Conservation (phyloP, 2,888 invertebrate species). For the Cetonia aurata region DNA sequence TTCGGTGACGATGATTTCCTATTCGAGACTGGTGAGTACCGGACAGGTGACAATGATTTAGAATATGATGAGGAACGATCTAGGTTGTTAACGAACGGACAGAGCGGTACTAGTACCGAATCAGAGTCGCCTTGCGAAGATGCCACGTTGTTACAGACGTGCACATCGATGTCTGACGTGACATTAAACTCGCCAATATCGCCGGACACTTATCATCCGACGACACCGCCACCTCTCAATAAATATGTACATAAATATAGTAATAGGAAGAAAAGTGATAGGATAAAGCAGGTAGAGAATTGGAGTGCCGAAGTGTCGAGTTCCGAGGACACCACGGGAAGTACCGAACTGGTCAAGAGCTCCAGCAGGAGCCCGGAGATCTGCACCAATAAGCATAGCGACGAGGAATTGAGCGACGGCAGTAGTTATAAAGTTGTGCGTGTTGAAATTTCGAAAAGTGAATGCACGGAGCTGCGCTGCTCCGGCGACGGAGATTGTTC, state of each 20-base stretch:
- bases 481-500: constrained; percentile 57
- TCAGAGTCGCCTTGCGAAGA: constrained; percentile 62
- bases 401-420: constrained; percentile 56
- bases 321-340: constrained; percentile 62
- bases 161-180: constrained; percentile 65
- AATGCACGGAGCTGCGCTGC: constrained; percentile 50
- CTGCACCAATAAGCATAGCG: constrained; percentile 53
- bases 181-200: constrained; percentile 65
- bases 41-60: constrained; percentile 57
- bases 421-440: constrained; percentile 60
- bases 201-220: constrained; percentile 60
- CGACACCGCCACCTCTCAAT: constrained; percentile 59
- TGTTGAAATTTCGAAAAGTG: constrained; percentile 59
- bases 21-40: constrained; percentile 64
- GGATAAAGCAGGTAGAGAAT: constrained; percentile 55
- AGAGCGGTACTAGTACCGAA: constrained; percentile 57
- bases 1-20: constrained; percentile 64
- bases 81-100: constrained; percentile 61
- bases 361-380: constrained; percentile 55
- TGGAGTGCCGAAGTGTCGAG: constrained; percentile 61
- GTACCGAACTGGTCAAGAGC: constrained; percentile 58
- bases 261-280: constrained; percentile 63
- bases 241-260: constrained; percentile 66
- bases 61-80: constrained; percentile 58
- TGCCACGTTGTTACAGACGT: constrained; percentile 63